Evolutionary conservation across 1,140 invertebrate species (phyloP), one percentile per base, ranked within the genome.

Genomic region (Nymphalis io): DNA sequence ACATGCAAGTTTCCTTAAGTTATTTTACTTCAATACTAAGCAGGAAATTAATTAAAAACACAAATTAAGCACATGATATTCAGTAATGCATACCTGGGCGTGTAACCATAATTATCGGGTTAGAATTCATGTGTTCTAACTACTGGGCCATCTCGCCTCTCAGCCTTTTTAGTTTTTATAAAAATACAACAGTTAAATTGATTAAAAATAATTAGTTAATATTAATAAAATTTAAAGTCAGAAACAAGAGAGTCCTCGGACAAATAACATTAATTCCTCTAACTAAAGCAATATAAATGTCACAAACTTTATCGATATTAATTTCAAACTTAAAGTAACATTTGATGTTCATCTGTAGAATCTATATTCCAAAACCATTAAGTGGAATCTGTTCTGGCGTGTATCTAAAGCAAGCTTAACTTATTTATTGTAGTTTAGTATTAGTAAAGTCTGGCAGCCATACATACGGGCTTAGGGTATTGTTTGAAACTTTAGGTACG

Each of bases 271-370:
- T 71, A 57, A 67, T 61, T 72, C 58, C 39, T 38, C 70, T 40
- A 72, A 72, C 42, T 72, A 67, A 51, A 58, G 51, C 58, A 53
- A 48, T 59, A 71, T 65, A 65, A 66, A 64, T 65, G 57, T 61
- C 48, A 12, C 59, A 6, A 70, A 57, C 39, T 72, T 72, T 66
- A 61, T 61, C 38, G 58, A 60, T 60, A 66, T 53, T 68, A 68
- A 68, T 68, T 55, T 55, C 27, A 13, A 60, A 33, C 27, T 33
- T 33, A 8, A 33, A 61, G 58, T 42, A 60, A 33, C 58, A 60
- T 21, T 61, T 39, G 66, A 40, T 23, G 16, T 51, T 68, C 58
- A 53, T 64, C 51, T 64, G 10, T 6, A 57, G 20, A 16, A 21
- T 64, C 27, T 64, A 55, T 38, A 64, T 40, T n/a, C 39, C 42